Conservation (phyloP, 2,113 vertebrate genomes). For the Ceratotherium simum region DNA sequence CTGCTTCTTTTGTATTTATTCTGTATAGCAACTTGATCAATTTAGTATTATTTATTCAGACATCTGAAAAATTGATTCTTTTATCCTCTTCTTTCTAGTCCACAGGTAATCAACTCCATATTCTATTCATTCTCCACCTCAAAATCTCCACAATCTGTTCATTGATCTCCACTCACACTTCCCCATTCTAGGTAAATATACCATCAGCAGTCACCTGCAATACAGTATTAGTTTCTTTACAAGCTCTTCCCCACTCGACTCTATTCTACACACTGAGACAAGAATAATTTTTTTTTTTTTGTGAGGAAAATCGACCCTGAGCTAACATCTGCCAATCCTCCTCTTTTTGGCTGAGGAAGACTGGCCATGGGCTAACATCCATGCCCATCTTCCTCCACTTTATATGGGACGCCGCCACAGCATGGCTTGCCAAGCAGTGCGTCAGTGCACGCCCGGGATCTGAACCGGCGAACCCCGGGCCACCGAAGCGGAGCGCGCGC, state of each 20-base stretch:
- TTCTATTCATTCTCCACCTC: neutral
- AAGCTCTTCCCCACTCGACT: neutral
- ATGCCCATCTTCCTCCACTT: too few species aligned
- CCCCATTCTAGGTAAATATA: neutral
- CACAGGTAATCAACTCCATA: neutral
- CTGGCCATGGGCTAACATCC: too few species aligned
- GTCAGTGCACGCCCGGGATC: too few species aligned
- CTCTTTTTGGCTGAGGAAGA: too few species aligned
- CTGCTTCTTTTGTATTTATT: neutral
- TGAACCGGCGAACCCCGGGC: too few species aligned
- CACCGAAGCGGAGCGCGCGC: too few species aligned
- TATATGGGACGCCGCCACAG: too few species aligned
- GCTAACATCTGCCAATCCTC: too few species aligned
- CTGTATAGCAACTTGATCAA: neutral
- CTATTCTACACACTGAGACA: neutral
- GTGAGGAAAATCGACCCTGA: too few species aligned
- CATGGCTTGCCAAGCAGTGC: too few species aligned
- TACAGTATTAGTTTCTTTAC: neutral
- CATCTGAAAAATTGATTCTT: neutral
- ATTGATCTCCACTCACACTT: neutral
- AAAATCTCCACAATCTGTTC: neutral
- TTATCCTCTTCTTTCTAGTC: neutral
- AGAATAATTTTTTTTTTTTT: neutral
- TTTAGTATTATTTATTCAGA: neutral
- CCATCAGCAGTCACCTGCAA: neutral